These are phyloP conservation scores for Eristalis pertinax DNA, from an alignment of 2,888 invertebrate species.

Conservation along the genomic window DNA sequence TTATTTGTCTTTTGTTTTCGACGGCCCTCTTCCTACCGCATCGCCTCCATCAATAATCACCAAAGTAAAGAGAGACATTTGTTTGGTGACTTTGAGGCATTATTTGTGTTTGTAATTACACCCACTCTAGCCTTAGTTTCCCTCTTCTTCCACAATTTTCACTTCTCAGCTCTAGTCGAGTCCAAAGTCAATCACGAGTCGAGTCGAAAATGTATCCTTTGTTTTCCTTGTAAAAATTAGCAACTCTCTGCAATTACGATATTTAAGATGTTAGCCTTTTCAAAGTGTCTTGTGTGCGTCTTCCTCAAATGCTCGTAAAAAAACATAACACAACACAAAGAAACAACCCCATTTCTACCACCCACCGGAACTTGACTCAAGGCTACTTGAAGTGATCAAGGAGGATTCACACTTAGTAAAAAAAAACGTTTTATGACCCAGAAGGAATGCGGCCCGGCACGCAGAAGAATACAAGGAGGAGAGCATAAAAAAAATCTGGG, in stretches of 20 bases:
- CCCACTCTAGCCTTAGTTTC: slow-evolving; percentile 36
- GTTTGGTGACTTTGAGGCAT: slow-evolving; percentile 65
- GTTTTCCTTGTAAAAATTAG: slow-evolving; percentile 38
- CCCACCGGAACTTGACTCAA: slow-evolving; percentile 76
- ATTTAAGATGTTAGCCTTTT: slow-evolving; percentile 21
- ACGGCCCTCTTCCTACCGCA: slow-evolving; percentile 16
- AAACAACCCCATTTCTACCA: slow-evolving; percentile 47
- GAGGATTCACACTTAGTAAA: slow-evolving; percentile 81
- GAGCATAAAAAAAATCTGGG: slow-evolving; percentile 34
- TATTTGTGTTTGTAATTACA: slow-evolving; percentile 70
- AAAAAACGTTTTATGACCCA: slow-evolving; percentile 79
- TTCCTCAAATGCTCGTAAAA: slow-evolving; percentile 62
- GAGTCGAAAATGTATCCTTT: slow-evolving; percentile 14
- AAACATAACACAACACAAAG: slow-evolving; percentile 1
- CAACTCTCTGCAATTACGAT: slow-evolving; percentile 27
- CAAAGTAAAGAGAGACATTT: slow-evolving; percentile 56
- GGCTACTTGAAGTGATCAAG: slow-evolving; percentile 77
- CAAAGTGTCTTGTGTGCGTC: slow-evolving; percentile 28
- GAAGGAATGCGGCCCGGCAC: slow-evolving; percentile 47
- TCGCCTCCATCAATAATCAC: slow-evolving; percentile 47
- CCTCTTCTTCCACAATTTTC: neutral
- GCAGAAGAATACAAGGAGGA: slow-evolving; percentile 19
- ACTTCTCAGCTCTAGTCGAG: neutral
- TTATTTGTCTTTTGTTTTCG: slow-evolving; percentile 71
- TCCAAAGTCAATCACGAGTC: neutral